Conservation (phyloP, 2,888 invertebrate species). For the Hypercompe scribonia region DNA sequence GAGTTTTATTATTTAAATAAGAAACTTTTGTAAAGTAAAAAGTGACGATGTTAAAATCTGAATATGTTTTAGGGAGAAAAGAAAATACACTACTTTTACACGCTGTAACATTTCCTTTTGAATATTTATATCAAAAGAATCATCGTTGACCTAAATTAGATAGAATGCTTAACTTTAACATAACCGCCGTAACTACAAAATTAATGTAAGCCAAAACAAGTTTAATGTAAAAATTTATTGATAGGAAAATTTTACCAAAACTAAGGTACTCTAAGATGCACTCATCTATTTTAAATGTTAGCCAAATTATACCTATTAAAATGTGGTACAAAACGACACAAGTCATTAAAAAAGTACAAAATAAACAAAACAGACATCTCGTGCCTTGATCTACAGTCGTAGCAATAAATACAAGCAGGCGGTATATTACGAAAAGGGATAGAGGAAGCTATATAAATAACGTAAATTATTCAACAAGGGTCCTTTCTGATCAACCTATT, state of each 20-base stretch:
- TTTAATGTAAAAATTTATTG: too few species aligned
- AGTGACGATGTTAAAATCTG: not conserved
- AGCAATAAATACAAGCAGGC: conserved; percentile 17
- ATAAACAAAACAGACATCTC: not conserved
- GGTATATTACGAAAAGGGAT: conserved; percentile 47
- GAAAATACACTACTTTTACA: not conserved
- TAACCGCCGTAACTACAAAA: not conserved
- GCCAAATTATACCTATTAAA: not conserved
- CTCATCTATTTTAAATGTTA: too few species aligned
- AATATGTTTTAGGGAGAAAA: not conserved
- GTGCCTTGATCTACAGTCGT: not conserved
- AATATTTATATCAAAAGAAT: not conserved
- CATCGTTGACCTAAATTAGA: not conserved
- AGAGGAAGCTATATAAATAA: conserved; percentile 60
- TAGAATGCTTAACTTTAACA: not conserved
- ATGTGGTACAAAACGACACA: not conserved
- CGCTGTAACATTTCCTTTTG: not conserved
- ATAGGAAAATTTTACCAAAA: not conserved
- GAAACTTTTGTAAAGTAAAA: not conserved
- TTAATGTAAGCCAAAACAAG: too few species aligned
- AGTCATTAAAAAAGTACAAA: not conserved
- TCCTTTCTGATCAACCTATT: not conserved
- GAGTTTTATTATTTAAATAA: conserved; percentile 5
- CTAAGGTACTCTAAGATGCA: not conserved
- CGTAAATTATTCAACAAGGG: conserved; percentile 45